These are phyloP conservation scores for Aromia moschata DNA, from an alignment of 2,888 invertebrate genomes.

Conservation along the genomic window DNA sequence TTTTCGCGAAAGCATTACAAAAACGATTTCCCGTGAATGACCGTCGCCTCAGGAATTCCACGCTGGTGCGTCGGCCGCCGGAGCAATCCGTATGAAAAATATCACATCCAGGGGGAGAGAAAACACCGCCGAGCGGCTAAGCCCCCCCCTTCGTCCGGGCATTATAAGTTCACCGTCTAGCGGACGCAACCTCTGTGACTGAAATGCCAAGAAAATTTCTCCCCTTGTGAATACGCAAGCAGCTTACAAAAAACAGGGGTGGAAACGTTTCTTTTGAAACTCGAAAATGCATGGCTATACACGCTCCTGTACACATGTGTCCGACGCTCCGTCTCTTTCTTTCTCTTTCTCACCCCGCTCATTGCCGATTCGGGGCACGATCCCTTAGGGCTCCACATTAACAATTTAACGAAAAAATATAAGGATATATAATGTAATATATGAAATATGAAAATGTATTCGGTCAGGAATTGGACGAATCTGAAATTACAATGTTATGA, in stretches of 20 bases:
- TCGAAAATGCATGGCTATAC: slow-evolving; percentile 61
- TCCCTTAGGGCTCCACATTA: slow-evolving; percentile 44
- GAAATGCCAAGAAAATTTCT: slow-evolving; percentile 62
- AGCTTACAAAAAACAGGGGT: slow-evolving; percentile 60
- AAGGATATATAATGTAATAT: slow-evolving; percentile 27
- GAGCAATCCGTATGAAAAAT: slow-evolving; percentile 8
- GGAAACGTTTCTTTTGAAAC: slow-evolving; percentile 61
- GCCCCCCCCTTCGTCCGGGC: slow-evolving; percentile 41
- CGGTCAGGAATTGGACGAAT: slow-evolving; percentile 3
- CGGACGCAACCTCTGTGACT: slow-evolving; percentile 51
- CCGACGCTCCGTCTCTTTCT: too few relatives aligned
- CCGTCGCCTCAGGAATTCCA: not conserved
- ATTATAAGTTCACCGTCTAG: slow-evolving; percentile 44
- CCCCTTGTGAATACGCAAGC: slow-evolving; percentile 63
- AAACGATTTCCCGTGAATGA: not conserved
- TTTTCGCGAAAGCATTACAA: too few relatives aligned
- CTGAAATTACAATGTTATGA: not conserved
- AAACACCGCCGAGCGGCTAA: slow-evolving; percentile 26
- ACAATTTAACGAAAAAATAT: slow-evolving; percentile 40
- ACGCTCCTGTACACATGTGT: slow-evolving; percentile 60
- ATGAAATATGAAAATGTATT: slow-evolving; percentile 34
- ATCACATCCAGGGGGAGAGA: slow-evolving; percentile 19
- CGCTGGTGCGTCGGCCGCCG: not conserved
- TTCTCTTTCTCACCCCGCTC: slow-evolving; percentile 42
- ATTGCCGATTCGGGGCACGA: slow-evolving; percentile 53